phyloP scores from a whole-genome alignment of 2,797 vertebrate genomes.

The Coccyzus lansbergi region DNA sequence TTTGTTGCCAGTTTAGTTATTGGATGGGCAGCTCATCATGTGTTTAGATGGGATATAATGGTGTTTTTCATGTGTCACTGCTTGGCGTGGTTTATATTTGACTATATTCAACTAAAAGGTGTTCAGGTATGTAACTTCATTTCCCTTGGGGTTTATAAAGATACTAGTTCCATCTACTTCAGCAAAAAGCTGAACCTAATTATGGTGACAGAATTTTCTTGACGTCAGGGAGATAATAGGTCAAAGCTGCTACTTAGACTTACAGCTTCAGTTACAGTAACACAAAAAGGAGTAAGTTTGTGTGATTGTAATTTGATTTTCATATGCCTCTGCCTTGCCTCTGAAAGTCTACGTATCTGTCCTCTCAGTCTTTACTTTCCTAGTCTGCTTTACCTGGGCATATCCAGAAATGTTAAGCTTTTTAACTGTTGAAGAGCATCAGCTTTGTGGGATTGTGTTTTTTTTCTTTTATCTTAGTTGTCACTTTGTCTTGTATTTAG shows the following conservation, averaged over 20 bases:
- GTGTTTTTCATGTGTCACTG: slow-evolving; percentile 99
- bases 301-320: not conserved
- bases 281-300: not conserved
- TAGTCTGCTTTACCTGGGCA: not conserved
- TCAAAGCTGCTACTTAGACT: not conserved
- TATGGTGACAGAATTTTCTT: not conserved
- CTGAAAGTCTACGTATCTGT: not conserved
- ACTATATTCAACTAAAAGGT: slow-evolving; percentile 95
- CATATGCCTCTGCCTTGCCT: not conserved
- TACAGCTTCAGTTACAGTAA: not conserved
- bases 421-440: not conserved
- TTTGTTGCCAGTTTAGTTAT: slow-evolving; percentile 97
- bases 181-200: not conserved
- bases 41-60: slow-evolving; percentile 99
- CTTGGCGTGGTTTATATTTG: slow-evolving; percentile 95
- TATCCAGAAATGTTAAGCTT: not conserved
- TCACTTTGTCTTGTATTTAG: not conserved
- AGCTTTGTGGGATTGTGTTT: not conserved
- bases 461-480: not conserved
- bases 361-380: not conserved
- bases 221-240: not conserved
- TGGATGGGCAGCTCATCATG: slow-evolving; percentile 93
- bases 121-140: slow-evolving; percentile 86
- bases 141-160: not conserved
- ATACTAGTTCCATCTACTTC: not conserved